Conservation (phyloP, 2,113 vertebrate species). For the Ochotona curzoniae region DNA sequence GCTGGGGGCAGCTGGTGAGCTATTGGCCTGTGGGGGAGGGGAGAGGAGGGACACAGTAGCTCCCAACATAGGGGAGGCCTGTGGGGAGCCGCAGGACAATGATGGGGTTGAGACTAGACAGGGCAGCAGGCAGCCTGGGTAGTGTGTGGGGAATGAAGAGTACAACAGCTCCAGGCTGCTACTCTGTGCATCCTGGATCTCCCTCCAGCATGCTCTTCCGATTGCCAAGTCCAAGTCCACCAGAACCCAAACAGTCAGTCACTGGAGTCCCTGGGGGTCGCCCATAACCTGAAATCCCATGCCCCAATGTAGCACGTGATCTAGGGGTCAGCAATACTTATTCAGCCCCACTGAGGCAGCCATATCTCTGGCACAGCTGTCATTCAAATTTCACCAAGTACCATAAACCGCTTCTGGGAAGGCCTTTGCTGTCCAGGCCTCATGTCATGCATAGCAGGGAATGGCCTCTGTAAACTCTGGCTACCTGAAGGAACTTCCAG, state of each 20-base stretch:
- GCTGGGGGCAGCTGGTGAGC: neutral
- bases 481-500: neutral
- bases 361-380: neutral
- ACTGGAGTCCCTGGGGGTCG: neutral
- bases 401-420: constrained; percentile 3
- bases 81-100: neutral
- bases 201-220: neutral
- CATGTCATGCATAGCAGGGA: neutral
- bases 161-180: neutral
- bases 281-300: neutral
- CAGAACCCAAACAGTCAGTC: neutral
- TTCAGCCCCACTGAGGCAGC: neutral
- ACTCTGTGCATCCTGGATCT: neutral
- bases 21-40: neutral
- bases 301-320: neutral
- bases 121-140: neutral
- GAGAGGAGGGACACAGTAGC: constrained; percentile 6
- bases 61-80: constrained; percentile 39
- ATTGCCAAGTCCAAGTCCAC: neutral
- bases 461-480: neutral
- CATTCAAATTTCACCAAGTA: neutral
- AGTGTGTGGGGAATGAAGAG: constrained; percentile 33
- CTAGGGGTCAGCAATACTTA: neutral
- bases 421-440: neutral
- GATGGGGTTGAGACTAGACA: constrained; percentile 58